Percentiles rank a stretch among this genome's conserved stretches.
phyloP scores from a whole-genome alignment of 1,140 invertebrate species.

The Bombus turneri region DNA sequence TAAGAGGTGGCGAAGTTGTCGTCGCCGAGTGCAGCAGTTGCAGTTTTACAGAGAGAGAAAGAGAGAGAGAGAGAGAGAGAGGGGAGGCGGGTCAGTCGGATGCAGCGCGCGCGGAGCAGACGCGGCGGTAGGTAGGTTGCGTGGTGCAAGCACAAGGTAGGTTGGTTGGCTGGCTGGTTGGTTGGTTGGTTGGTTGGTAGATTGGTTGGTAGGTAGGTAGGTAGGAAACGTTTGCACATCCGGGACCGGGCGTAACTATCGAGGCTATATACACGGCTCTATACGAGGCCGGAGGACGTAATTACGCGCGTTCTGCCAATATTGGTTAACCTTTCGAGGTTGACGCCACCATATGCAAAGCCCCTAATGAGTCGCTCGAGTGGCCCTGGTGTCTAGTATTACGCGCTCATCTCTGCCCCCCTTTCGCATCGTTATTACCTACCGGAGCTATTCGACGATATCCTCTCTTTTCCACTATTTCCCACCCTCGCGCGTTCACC shows the following conservation, averaged over 20 bases:
- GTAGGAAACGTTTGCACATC: conserved; percentile 71
- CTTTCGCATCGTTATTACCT: conserved; percentile 77
- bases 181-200: conserved; percentile 49
- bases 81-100: conserved; percentile 44
- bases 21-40: background rate
- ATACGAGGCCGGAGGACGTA: conserved; percentile 74
- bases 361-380: conserved; percentile 81
- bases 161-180: conserved; percentile 54
- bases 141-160: conserved; percentile 50
- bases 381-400: conserved; percentile 76
- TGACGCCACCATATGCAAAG: conserved; percentile 81
- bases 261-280: conserved; percentile 57
- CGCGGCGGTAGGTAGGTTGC: conserved; percentile 49
- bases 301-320: conserved; percentile 82
- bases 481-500: conserved; percentile 2
- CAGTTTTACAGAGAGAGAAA: conserved; percentile 2
- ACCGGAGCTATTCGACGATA: conserved; percentile 54
- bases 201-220: conserved; percentile 55
- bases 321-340: conserved; percentile 83
- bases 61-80: too few species aligned
- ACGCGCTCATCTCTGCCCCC: conserved; percentile 68
- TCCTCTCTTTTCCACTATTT: conserved; percentile 56
- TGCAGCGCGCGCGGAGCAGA: conserved; percentile 44
- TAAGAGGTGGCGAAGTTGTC: conserved; percentile 47
- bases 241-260: conserved; percentile 71